Evolutionary conservation across 2,797 vertebrate genomes (phyloP).

Genomic region (Borostomias antarcticus): DNA sequence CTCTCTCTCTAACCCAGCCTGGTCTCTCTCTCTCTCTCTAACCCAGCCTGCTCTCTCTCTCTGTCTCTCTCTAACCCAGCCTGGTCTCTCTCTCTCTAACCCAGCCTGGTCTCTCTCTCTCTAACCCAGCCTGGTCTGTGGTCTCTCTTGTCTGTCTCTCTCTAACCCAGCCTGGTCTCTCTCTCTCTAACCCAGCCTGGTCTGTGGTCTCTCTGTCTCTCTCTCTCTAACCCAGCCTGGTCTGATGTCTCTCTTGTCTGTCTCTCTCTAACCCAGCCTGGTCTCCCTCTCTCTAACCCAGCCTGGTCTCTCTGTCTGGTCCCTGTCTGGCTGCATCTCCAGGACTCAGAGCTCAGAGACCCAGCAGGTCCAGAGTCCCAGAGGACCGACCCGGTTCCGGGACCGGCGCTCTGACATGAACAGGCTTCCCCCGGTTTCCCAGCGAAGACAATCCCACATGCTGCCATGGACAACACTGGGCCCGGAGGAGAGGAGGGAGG

Average conservation of each 20-base stretch:
- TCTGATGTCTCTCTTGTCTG: not conserved
- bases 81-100: not conserved
- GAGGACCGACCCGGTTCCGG: not conserved
- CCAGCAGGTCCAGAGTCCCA: not conserved
- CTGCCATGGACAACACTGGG: not conserved
- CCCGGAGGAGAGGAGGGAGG: not conserved
- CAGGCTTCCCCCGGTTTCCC: not conserved
- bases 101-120: not conserved
- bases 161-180: not conserved
- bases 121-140: not conserved
- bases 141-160: not conserved
- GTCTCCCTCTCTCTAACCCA: not conserved
- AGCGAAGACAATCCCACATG: not conserved
- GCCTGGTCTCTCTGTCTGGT: conserved; percentile 58
- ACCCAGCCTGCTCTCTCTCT: not conserved
- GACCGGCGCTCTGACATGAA: not conserved
- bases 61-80: conserved; percentile 3
- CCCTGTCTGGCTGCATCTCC: conserved; percentile 59
- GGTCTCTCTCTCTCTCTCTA: not conserved
- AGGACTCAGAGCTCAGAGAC: not conserved
- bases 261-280: not conserved
- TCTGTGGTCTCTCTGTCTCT: not conserved
- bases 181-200: not conserved
- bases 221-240: not conserved
- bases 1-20: not conserved